Percentiles rank a stretch among this genome's conserved stretches.
Conservation (phyloP, 2,113 vertebrate species). For the Alectura lathami region DNA sequence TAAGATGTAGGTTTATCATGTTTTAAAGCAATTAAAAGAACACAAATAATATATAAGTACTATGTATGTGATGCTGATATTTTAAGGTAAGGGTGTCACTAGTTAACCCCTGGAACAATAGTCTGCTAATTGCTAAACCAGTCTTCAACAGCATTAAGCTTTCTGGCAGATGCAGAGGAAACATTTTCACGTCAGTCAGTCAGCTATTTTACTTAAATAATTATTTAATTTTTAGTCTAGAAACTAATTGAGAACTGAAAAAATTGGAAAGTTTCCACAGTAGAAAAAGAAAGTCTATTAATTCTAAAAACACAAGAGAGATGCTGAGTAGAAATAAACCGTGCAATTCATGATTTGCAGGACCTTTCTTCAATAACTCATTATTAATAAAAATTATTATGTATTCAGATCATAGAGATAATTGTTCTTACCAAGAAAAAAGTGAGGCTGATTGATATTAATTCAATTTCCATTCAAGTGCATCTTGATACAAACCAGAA, state of each 20-base stretch:
- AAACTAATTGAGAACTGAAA: neutral
- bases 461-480: neutral
- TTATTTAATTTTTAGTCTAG: neutral
- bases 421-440: neutral
- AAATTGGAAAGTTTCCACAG: neutral
- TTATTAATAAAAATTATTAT: neutral
- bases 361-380: neutral
- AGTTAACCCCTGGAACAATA: slow-evolving; percentile 18
- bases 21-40: slow-evolving; percentile 34
- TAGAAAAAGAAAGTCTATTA: neutral
- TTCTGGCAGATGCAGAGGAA: slow-evolving; percentile 17
- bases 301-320: neutral
- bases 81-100: slow-evolving; percentile 13
- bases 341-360: neutral
- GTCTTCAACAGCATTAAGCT: slow-evolving; percentile 23
- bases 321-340: neutral
- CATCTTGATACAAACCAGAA: neutral
- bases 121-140: slow-evolving; percentile 43
- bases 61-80: neutral
- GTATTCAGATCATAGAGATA: neutral
- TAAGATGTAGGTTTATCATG: neutral
- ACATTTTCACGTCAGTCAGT: slow-evolving; percentile 6
- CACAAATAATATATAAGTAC: neutral
- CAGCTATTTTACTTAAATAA: slow-evolving; percentile 22
- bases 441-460: neutral